phyloP scores from a whole-genome alignment of 1,140 invertebrate genomes.

The Conopomorpha cramerella region DNA sequence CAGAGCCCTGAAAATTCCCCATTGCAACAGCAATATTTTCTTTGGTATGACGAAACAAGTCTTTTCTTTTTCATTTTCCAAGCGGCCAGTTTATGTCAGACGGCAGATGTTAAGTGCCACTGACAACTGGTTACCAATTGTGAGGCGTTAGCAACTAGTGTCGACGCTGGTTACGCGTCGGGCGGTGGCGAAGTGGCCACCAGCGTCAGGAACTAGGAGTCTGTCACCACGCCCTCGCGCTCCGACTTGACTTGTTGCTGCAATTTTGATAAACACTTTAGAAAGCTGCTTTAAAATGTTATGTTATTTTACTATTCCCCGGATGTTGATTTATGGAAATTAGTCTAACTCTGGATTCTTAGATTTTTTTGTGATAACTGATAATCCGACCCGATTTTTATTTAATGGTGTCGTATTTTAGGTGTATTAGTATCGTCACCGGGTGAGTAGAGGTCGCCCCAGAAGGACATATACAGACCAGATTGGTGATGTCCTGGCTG shows the following conservation, averaged over 20 bases:
- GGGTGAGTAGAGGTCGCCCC: no score
- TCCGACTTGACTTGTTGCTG: conserved; percentile 46
- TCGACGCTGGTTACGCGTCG: conserved; percentile 5
- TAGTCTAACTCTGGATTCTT: neutral
- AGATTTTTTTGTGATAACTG: neutral
- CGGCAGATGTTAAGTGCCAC: neutral
- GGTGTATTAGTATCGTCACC: no score
- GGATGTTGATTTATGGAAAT: neutral
- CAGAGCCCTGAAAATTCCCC: no score
- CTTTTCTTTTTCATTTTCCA: neutral
- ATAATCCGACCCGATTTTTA: neutral
- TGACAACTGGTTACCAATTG: no score
- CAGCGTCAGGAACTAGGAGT: conserved; percentile 42
- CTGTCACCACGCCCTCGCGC: conserved; percentile 36
- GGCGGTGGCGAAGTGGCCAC: conserved; percentile 12
- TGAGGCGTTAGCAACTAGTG: no score
- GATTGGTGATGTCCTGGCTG: no score
- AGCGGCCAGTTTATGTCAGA: neutral
- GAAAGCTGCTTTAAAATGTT: no score
- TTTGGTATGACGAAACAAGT: neutral
- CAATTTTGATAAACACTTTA: no score
- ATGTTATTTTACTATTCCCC: no score
- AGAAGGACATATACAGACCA: no score
- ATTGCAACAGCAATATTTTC: no score
- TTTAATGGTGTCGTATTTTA: neutral